Conservation (phyloP, 2,113 vertebrate genomes). For the Bombycilla garrulus region DNA sequence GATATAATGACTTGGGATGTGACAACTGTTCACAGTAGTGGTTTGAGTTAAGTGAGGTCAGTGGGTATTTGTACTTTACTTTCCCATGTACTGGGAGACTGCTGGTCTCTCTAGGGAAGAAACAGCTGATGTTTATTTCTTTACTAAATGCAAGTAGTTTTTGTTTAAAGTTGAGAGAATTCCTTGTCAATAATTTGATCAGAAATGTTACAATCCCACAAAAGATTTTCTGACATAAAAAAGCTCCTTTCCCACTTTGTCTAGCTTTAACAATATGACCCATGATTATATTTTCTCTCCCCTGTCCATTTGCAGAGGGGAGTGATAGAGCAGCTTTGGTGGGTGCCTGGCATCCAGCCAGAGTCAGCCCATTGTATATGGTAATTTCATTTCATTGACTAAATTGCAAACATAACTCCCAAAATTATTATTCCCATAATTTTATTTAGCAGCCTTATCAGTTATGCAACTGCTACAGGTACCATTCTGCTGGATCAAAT, state of each 20-base stretch:
- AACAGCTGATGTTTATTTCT: not conserved
- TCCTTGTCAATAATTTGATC: not conserved
- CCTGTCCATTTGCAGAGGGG: not conserved
- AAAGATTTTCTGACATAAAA: not conserved
- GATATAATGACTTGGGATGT: not conserved
- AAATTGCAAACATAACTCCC: not conserved
- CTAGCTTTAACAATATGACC: not conserved
- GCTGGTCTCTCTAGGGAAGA: not conserved
- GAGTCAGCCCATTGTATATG: not conserved
- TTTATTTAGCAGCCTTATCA: not conserved
- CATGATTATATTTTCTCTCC: not conserved
- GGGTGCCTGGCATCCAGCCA: not conserved
- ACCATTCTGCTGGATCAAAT: not conserved
- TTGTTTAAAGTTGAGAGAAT: not conserved
- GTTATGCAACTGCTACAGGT: not conserved
- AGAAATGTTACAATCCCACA: not conserved
- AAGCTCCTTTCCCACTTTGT: not conserved
- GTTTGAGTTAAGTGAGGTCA: not conserved
- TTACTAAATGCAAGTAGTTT: not conserved
- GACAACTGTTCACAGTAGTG: not conserved
- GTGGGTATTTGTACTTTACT: not conserved
- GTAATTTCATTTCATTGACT: not conserved
- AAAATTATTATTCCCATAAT: not conserved
- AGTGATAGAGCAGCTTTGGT: not conserved
- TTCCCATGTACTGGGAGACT: not conserved